Evolutionary conservation across 2,113 vertebrate genomes (phyloP), one percentile per base, ranked within the genome.

Genomic region (Centrocercus urophasianus): DNA sequence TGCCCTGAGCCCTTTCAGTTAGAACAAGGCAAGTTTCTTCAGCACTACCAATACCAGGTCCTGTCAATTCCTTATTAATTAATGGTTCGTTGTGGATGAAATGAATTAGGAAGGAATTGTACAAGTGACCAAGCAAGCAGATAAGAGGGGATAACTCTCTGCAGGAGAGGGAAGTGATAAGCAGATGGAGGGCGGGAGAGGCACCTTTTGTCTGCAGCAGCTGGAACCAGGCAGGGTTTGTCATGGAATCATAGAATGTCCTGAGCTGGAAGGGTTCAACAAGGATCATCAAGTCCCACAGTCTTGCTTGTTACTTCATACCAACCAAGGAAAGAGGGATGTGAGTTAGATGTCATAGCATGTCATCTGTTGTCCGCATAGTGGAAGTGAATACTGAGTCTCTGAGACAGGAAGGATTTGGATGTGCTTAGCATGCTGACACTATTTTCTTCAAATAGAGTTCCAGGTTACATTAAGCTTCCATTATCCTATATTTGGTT

Each of bases 1-100:
- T 74, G 8, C 82, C 47, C 32, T 1, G 0, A 70, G 15, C 18
- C 60, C 57, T 36, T 66, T 28, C 48, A 22, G 40, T 2, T 54
- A 64, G 61, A 91, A 47, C 20, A 52, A 85, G 59, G 63, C n/a
- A 54, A 28, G 28, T 80, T 70, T 22, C 42, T 66, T 61, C 15
- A 69, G 25, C 45, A 56, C 16, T 45, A 56, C 54, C 67, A 59
- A 56, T 24, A 38, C 40, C 14, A 27, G 40, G 22, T 69, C 70
- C 67, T 83, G 27, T 65, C 69, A 24, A 18, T n/a, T 65, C 73
- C 67, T 85, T 73, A n/a, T 69, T 69, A 21, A 20, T n/a, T 40
- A 64, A 54, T 79, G 71, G 60, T 76, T 89, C 42, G 16, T 79
- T 70, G 73, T 47, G 84, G 65, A 57, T 78, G 65, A 65, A 84